phyloP scores from a whole-genome alignment of 2,113 vertebrate species.

The Gymnocephalus cernua region DNA sequence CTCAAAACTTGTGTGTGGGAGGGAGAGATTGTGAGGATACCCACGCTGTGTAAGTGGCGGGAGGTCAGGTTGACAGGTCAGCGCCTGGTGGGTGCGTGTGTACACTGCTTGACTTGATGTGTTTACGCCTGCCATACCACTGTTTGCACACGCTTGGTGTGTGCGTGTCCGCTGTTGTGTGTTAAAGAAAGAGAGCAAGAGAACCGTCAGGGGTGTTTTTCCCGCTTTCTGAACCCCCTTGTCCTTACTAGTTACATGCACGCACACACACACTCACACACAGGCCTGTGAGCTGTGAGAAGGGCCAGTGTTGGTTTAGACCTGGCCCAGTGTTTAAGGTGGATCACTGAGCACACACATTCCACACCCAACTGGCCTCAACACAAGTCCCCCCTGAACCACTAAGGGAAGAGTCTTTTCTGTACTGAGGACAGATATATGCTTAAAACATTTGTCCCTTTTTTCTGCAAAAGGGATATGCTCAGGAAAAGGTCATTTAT shows the following conservation, averaged over 20 bases:
- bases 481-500: background rate
- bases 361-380: constrained; percentile 59
- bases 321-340: constrained; percentile 67
- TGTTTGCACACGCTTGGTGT: constrained; percentile 62
- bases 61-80: constrained; percentile 64
- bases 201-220: constrained; percentile 18
- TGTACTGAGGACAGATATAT: background rate
- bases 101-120: constrained; percentile 56
- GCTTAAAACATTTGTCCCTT: background rate
- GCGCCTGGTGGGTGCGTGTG: constrained; percentile 61
- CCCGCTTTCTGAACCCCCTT: constrained; percentile 52
- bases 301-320: constrained; percentile 77
- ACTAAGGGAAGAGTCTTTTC: constrained; percentile 15
- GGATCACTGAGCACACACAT: constrained; percentile 77
- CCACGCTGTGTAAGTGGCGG: constrained; percentile 19
- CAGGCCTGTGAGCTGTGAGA: constrained; percentile 63
- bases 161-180: constrained; percentile 23
- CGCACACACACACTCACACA: constrained; percentile 33
- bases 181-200: constrained; percentile 31
- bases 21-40: background rate
- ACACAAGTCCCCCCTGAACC: constrained; percentile 27
- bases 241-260: constrained; percentile 44
- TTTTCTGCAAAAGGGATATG: background rate
- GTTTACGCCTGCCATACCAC: constrained; percentile 67
- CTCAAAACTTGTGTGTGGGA: no score